Evolutionary conservation across 2,888 invertebrate species (phyloP), one percentile per base, ranked within the genome.

Genomic region (Limenitis camilla): DNA sequence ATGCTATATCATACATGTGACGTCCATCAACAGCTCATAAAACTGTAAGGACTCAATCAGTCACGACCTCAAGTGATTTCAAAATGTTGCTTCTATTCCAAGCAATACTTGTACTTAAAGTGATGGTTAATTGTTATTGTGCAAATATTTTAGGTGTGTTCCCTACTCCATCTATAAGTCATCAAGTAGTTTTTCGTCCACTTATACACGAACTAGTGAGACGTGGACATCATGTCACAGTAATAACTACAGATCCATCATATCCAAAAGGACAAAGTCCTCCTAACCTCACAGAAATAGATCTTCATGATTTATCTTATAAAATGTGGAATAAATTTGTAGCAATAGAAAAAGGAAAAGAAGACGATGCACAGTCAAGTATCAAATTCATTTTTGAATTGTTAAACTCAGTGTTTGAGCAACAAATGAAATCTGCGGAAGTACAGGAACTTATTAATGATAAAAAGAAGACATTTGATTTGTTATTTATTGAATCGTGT

Each of bases 401-500:
- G n/a, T n/a, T n/a, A n/a, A n/a, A n/a, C 19, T 19, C 5, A 6
- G 40, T 49, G n/a, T 44, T 55, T 31, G 35, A 40, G 29, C 28
- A 33, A 31, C 62, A 67, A 49, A n/a, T 64, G 5, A 46, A 59
- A 44, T 52, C 46, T 2, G 36, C 55, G 4, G 58, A 58, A 40
- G 52, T 69, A 6, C 56, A 59, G 40, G 36, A 58, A 8, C 10
- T 62, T 4, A 32, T 69, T 2, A 45, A 49, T 3, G 46, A 64
- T 41, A 54, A 64, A 28, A 54, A 52, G 4, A 50, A 58, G n/a
- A 50, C 58, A 10, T 64, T 72, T 59, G 76, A 81, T 64, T 54
- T 81, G 7, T 1, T 81, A 0, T 31, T 79, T 0, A 2, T 66
- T 1, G 79, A 80, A 65, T 64, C 70, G 2, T 64, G 54, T 43